These are phyloP conservation scores for Pteria penguin DNA, from an alignment of 2,888 invertebrate species.

Conservation along the genomic window DNA sequence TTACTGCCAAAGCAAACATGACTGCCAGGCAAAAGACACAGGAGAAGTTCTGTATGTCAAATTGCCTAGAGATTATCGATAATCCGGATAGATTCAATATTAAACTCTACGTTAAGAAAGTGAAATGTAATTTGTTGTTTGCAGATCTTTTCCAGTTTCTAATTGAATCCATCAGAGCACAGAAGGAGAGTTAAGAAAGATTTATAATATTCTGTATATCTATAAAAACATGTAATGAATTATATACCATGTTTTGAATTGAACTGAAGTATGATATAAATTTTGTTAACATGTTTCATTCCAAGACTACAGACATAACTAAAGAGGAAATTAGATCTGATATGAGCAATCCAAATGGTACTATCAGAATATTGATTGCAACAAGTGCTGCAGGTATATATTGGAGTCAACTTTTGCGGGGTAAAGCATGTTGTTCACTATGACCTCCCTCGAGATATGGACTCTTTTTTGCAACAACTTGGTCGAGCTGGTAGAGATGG, in stretches of 20 bases:
- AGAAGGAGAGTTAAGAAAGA: background rate
- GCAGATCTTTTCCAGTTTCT: background rate
- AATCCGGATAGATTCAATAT: slow-evolving; percentile 2
- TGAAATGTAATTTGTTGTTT: background rate
- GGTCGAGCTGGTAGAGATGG: slow-evolving; percentile 9
- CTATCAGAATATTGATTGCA: background rate
- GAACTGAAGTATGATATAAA: background rate
- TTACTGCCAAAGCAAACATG: too few relatives aligned
- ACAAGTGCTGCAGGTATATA: slow-evolving; percentile 6
- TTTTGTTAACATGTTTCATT: slow-evolving; percentile 6
- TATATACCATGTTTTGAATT: background rate
- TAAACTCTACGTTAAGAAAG: background rate
- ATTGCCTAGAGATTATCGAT: background rate
- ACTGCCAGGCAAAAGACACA: background rate
- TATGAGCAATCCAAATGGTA: background rate
- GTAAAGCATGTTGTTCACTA: background rate
- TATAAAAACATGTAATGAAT: background rate
- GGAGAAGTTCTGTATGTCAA: background rate
- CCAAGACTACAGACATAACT: background rate
- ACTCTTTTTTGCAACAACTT: slow-evolving; percentile 1
- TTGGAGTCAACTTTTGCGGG: slow-evolving; percentile 1
- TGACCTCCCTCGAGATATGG: slow-evolving; percentile 4
- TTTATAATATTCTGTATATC: background rate
- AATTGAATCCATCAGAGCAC: background rate
- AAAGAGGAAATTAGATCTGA: background rate